A percentile compares a stretch with the other conserved stretches of the same genome.
These are phyloP conservation scores for Tubulanus polymorphus DNA, from an alignment of 2,888 invertebrate species.

Conservation along the genomic window DNA sequence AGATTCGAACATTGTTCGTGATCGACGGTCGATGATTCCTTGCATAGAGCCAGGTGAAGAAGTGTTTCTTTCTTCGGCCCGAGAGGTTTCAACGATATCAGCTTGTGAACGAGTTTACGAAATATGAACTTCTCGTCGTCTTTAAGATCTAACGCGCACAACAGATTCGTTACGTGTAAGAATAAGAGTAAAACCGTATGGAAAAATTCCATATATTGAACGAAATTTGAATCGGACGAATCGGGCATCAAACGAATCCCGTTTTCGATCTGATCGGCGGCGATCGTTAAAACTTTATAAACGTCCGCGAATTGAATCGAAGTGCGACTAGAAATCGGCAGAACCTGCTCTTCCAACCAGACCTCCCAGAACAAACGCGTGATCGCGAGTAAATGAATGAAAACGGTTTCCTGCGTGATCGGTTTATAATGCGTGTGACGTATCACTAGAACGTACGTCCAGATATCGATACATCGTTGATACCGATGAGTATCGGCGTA, in stretches of 20 bases:
- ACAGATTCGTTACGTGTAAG: slow-evolving; percentile 36
- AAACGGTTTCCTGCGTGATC: slow-evolving; percentile 73
- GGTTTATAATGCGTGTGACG: slow-evolving; percentile 73
- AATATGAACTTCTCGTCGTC: slow-evolving; percentile 21
- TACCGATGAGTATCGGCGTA: slow-evolving; percentile 61
- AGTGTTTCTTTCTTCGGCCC: slow-evolving; percentile 73
- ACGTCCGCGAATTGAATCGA: slow-evolving; percentile 67
- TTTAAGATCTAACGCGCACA: slow-evolving; percentile 23
- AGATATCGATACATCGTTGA: slow-evolving; percentile 81
- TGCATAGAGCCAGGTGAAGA: slow-evolving; percentile 74
- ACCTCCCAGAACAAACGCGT: slow-evolving; percentile 72
- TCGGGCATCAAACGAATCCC: slow-evolving; percentile 10
- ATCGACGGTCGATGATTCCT: slow-evolving; percentile 28
- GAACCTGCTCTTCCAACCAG: slow-evolving; percentile 45
- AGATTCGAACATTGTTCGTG: slow-evolving; percentile 63
- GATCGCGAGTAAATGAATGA: slow-evolving; percentile 74
- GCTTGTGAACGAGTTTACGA: slow-evolving; percentile 57
- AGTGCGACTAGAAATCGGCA: slow-evolving; percentile 37
- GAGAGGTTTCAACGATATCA: slow-evolving; percentile 59
- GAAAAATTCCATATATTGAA: slow-evolving; percentile 44
- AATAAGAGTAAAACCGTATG: slow-evolving; percentile 63
- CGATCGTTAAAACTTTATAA: slow-evolving; percentile 65
- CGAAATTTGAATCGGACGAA: background rate
- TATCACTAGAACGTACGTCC: slow-evolving; percentile 77
- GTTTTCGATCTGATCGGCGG: slow-evolving; percentile 56